Evolutionary conservation across 2,797 vertebrate species (phyloP).

Genomic region (Alectoris magna): DNA sequence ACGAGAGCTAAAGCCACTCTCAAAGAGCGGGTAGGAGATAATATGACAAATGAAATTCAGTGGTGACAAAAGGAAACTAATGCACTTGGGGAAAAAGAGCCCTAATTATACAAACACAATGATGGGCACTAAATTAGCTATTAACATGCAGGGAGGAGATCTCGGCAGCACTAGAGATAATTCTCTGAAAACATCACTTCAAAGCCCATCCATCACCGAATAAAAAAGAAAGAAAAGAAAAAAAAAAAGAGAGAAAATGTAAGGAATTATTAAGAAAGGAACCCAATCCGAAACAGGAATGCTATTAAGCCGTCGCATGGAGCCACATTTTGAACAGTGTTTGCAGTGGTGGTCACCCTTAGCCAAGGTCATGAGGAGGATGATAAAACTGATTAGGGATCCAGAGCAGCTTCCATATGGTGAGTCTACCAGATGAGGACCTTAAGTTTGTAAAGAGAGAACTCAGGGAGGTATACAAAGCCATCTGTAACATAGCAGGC

Average conservation of each 20-base stretch:
- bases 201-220: slow-evolving; percentile 56
- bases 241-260: slow-evolving; percentile 18
- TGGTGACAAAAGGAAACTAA: slow-evolving; percentile 59
- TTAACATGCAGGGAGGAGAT: slow-evolving; percentile 73
- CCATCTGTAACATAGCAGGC: not conserved
- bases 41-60: not conserved
- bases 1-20: not conserved
- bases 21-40: not conserved
- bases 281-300: not conserved
- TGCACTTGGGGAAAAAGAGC: slow-evolving; percentile 54
- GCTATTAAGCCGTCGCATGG: not conserved
- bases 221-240: slow-evolving; percentile 13
- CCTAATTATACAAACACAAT: slow-evolving; percentile 68
- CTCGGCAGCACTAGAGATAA: slow-evolving; percentile 18
- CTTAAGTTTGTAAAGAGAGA: not conserved
- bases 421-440: slow-evolving; percentile 6
- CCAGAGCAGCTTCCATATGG: not conserved
- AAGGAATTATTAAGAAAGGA: slow-evolving; percentile 32
- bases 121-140: slow-evolving; percentile 70
- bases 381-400: not conserved
- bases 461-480: not conserved
- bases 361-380: not conserved
- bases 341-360: not conserved
- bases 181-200: slow-evolving; percentile 62
- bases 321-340: not conserved